Percentiles rank a stretch among this genome's conserved stretches.
Evolutionary conservation across 2,888 invertebrate species (phyloP).

Genomic region (Clitarchus hookeri): DNA sequence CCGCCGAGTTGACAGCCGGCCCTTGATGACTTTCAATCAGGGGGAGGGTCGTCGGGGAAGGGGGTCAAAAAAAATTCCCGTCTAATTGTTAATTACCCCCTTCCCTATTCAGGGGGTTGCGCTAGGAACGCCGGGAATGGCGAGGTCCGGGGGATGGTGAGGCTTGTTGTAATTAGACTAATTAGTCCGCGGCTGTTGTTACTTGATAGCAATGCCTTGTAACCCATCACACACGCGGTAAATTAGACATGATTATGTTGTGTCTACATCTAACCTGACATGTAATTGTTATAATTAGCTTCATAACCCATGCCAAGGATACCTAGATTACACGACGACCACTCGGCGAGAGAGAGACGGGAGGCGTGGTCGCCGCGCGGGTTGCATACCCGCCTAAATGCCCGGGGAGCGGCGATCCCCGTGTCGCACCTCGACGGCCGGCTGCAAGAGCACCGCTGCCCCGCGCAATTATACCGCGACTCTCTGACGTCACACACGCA

Average conservation of each 20-base stretch:
- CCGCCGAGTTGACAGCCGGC: not conserved
- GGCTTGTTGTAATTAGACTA: not conserved
- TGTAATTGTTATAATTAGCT: slow-evolving; percentile 14
- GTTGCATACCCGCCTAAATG: not conserved
- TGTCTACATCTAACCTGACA: slow-evolving; percentile 14
- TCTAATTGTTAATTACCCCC: not conserved
- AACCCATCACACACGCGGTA: not conserved
- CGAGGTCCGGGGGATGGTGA: not conserved
- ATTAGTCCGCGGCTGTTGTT: slow-evolving; percentile 6
- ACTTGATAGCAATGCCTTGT: slow-evolving; percentile 14
- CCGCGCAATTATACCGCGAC: too few species aligned
- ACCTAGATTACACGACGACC: not conserved
- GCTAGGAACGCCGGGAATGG: not conserved
- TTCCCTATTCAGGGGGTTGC: not conserved
- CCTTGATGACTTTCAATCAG: slow-evolving; percentile 6
- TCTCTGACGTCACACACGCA: too few species aligned
- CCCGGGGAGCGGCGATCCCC: not conserved
- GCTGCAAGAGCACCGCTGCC: too few species aligned
- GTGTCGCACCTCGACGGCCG: too few species aligned
- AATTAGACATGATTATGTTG: slow-evolving; percentile 14
- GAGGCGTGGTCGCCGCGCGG: not conserved
- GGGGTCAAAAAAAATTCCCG: not conserved
- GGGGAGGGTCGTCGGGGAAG: not conserved
- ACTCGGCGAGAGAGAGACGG: not conserved
- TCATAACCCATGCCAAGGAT: not conserved